phyloP scores from a whole-genome alignment of 2,888 invertebrate genomes.

The Halictus quadricinctus region DNA sequence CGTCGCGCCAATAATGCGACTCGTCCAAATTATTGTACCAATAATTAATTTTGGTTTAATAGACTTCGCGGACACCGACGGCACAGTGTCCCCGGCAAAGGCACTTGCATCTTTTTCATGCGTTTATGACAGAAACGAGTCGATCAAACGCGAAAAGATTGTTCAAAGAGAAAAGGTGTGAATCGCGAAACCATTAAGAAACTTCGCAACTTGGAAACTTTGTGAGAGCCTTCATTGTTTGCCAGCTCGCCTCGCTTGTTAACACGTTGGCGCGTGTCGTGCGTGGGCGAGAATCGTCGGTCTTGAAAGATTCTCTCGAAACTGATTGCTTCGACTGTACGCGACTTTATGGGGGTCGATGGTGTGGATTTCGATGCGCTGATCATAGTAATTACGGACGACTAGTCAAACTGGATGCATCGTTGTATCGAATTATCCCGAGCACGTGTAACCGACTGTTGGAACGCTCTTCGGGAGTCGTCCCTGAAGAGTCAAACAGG shows the following conservation, averaged over 20 bases:
- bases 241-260: not conserved
- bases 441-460: no score
- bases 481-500: no score
- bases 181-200: not conserved
- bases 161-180: not conserved
- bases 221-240: not conserved
- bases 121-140: not conserved
- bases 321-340: no score
- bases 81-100: not conserved
- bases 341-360: no score
- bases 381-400: no score
- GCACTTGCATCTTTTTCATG: no score
- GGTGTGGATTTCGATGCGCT: no score
- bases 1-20: constrained; percentile 1
- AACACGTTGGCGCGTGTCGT: not conserved
- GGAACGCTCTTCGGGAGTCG: no score
- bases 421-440: no score
- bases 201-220: not conserved
- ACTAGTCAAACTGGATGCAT: no score
- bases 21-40: constrained; percentile 20
- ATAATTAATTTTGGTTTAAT: not conserved
- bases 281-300: no score
- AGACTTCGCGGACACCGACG: not conserved
- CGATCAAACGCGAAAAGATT: not conserved
- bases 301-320: not conserved